These are phyloP conservation scores for Aegithalos caudatus DNA, from an alignment of 2,113 vertebrate species.

Conservation along the genomic window DNA sequence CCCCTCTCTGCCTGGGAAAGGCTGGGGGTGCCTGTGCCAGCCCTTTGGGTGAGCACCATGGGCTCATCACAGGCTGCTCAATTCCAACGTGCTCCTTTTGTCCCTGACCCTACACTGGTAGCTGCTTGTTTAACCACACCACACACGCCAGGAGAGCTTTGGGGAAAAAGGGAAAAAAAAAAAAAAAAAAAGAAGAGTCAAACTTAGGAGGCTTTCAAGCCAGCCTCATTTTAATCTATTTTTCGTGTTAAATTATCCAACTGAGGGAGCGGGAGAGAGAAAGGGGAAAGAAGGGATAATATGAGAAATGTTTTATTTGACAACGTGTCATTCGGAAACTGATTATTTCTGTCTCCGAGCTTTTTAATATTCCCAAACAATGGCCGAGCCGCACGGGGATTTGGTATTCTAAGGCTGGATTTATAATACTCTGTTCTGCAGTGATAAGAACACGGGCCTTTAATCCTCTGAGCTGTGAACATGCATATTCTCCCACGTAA, in stretches of 20 bases:
- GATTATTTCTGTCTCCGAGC: slow-evolving; percentile 79
- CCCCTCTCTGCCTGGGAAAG: not conserved
- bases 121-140: not conserved
- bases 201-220: slow-evolving; percentile 49
- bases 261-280: slow-evolving; percentile 50
- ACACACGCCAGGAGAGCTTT: not conserved
- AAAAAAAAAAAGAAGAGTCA: not conserved
- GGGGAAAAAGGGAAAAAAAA: not conserved
- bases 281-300: slow-evolving; percentile 70
- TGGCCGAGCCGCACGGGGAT: slow-evolving; percentile 68
- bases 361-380: slow-evolving; percentile 80
- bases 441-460: slow-evolving; percentile 80
- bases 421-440: slow-evolving; percentile 81
- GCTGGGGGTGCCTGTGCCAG: fast-evolving
- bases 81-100: fast-evolving
- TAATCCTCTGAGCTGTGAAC: slow-evolving; percentile 82
- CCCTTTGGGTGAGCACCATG: fast-evolving
- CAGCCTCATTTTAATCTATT: slow-evolving; percentile 70
- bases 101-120: fast-evolving
- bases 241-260: slow-evolving; percentile 71
- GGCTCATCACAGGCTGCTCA: not conserved
- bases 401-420: slow-evolving; percentile 81
- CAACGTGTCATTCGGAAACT: slow-evolving; percentile 78
- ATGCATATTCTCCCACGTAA: slow-evolving; percentile 79
- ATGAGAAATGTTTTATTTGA: slow-evolving; percentile 77